Conservation (phyloP, 2,888 invertebrate species). For the Noctua comes region DNA sequence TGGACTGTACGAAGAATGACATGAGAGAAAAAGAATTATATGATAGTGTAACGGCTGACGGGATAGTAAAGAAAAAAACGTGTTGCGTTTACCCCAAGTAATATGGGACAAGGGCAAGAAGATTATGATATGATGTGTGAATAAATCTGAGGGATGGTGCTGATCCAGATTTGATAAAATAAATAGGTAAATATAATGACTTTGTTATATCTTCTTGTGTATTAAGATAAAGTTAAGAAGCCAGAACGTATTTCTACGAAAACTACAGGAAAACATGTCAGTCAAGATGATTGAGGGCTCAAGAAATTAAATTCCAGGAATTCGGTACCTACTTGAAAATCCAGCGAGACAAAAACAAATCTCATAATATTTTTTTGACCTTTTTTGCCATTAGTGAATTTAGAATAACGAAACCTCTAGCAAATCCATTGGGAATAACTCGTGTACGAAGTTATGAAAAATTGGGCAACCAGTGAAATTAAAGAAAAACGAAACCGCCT, state of each 20-base stretch:
- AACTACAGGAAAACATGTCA: not conserved
- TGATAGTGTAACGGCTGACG: too few species aligned
- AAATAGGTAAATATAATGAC: not conserved
- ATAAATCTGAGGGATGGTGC: not conserved
- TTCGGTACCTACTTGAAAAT: not conserved
- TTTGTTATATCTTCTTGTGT: not conserved
- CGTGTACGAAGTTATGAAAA: not conserved
- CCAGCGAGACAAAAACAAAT: not conserved
- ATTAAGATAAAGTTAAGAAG: not conserved
- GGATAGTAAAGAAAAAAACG: not conserved
- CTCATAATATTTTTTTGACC: not conserved
- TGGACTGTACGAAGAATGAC: not conserved
- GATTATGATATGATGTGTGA: not conserved
- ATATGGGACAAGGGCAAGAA: not conserved
- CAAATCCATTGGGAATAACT: slow-evolving; percentile 8
- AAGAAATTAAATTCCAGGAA: not conserved
- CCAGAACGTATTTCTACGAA: not conserved
- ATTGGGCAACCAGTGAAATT: slow-evolving; percentile 17
- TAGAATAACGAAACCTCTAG: not conserved
- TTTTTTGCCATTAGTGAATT: slow-evolving; percentile 3
- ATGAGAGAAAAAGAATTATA: not conserved
- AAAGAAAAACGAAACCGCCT: not conserved
- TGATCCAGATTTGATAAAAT: not conserved
- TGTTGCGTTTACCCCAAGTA: too few species aligned
- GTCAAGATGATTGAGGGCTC: slow-evolving; percentile 5